These are phyloP conservation scores for Glaucidium brasilianum DNA, from an alignment of 2,113 vertebrate species.

Conservation along the genomic window DNA sequence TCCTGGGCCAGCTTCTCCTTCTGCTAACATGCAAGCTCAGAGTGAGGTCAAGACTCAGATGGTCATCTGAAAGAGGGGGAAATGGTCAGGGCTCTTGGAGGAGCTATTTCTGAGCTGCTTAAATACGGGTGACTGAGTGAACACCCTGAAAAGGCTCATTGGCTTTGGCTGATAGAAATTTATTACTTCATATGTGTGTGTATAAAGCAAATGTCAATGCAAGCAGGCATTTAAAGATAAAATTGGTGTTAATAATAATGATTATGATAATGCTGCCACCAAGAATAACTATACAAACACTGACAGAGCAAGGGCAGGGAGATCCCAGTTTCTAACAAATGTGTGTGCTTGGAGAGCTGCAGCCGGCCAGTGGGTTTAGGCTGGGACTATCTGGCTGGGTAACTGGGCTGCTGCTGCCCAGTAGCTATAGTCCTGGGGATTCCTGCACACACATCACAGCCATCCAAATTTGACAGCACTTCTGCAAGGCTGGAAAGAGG, in stretches of 20 bases:
- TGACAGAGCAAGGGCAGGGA: background rate
- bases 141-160: background rate
- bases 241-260: conserved; percentile 1
- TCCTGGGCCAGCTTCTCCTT: background rate
- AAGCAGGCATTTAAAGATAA: background rate
- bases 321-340: background rate
- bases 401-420: background rate
- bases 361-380: background rate
- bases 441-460: accelerated
- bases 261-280: background rate
- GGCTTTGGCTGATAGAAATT: background rate
- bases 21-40: accelerated
- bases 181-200: background rate
- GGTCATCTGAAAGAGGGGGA: background rate
- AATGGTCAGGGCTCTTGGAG: background rate
- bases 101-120: background rate
- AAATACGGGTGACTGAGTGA: background rate
- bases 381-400: background rate
- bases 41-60: background rate
- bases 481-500: background rate
- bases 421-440: background rate
- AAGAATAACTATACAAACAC: background rate
- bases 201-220: background rate
- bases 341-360: background rate
- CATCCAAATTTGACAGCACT: background rate